A percentile compares a stretch with the other conserved stretches of the same genome.
These are phyloP conservation scores for Periophthalmus magnuspinnatus DNA, from an alignment of 2,797 vertebrate species.

Conservation along the genomic window DNA sequence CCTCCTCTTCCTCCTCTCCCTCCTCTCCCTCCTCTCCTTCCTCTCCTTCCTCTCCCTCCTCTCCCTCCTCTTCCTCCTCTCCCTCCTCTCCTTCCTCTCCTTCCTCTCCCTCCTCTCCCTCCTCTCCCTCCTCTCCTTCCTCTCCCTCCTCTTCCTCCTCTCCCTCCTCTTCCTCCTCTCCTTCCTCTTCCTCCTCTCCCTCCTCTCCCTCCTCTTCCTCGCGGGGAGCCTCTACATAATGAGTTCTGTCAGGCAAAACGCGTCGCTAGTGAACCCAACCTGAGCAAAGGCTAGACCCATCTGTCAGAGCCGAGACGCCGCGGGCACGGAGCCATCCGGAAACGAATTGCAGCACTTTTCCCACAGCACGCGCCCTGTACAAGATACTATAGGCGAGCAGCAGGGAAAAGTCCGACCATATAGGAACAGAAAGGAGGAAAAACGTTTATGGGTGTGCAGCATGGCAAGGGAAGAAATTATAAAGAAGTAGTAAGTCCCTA, in stretches of 20 bases:
- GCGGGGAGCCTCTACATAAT: slow-evolving; percentile 64
- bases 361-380: slow-evolving; percentile 47
- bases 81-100: too few species aligned
- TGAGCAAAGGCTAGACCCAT: slow-evolving; percentile 68
- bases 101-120: too few species aligned
- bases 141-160: not conserved
- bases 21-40: too few species aligned
- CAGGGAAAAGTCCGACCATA: not conserved
- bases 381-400: not conserved
- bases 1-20: too few species aligned
- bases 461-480: not conserved
- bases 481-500: not conserved
- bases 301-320: slow-evolving; percentile 68
- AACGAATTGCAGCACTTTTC: slow-evolving; percentile 74
- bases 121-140: too few species aligned
- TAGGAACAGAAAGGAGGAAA: not conserved
- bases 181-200: not conserved
- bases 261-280: slow-evolving; percentile 56
- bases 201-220: slow-evolving; percentile 36
- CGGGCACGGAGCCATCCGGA: slow-evolving; percentile 68
- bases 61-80: too few species aligned
- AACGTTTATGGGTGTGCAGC: not conserved
- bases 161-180: slow-evolving; percentile 31
- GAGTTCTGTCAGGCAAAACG: slow-evolving; percentile 69
- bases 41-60: too few species aligned